phyloP scores from a whole-genome alignment of 1,140 invertebrate genomes.

The Atta texana region DNA sequence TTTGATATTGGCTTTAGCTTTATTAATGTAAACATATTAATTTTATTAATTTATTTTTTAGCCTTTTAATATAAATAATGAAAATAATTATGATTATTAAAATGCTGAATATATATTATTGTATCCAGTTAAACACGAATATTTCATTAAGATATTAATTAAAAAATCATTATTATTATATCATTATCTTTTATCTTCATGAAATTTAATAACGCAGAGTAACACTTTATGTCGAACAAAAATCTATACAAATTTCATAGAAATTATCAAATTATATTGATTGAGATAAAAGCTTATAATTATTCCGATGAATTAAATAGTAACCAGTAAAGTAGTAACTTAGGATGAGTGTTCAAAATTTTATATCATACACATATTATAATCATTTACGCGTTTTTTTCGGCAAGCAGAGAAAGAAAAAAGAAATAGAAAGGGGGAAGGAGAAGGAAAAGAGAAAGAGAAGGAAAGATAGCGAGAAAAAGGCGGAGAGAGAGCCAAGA shows the following conservation, averaged over 20 bases:
- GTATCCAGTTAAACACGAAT: background rate
- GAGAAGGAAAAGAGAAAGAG: background rate
- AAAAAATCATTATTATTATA: background rate
- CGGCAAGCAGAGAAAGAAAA: background rate
- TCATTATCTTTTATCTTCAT: background rate
- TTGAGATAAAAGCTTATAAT: background rate
- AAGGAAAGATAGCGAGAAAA: background rate
- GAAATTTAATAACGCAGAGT: background rate
- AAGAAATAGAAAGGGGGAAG: background rate
- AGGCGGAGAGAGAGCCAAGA: conserved; percentile 18
- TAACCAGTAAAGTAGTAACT: background rate
- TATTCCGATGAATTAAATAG: background rate
- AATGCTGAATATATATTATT: background rate
- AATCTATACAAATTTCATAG: too few relatives aligned
- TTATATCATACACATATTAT: background rate
- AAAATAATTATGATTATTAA: background rate
- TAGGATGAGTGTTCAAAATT: background rate
- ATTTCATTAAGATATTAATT: background rate
- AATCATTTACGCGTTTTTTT: conserved; percentile 12
- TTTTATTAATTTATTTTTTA: background rate
- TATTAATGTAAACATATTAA: background rate
- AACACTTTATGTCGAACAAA: background rate
- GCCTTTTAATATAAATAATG: background rate
- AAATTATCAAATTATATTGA: background rate
- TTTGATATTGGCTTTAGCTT: background rate